A percentile compares a stretch with the other conserved stretches of the same genome.
phyloP scores from a whole-genome alignment of 2,113 vertebrate genomes.

The Andinoacara biseriatus region DNA sequence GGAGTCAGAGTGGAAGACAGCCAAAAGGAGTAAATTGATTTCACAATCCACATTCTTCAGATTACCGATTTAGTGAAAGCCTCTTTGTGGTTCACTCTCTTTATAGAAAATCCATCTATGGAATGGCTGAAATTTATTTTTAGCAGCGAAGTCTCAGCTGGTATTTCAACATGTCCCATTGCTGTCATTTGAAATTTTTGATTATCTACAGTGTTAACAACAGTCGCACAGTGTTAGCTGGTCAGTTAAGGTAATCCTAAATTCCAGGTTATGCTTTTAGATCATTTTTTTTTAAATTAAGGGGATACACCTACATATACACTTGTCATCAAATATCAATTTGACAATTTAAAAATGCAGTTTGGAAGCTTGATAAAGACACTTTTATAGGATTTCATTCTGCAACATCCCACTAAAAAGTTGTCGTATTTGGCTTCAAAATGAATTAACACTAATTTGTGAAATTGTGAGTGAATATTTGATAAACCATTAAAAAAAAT shows the following conservation, averaged over 20 bases:
- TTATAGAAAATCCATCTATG: neutral
- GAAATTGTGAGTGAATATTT: neutral
- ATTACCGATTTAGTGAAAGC: neutral
- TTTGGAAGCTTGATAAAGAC: neutral
- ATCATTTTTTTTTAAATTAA: neutral
- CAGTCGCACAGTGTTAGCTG: neutral
- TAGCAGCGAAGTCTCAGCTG: neutral
- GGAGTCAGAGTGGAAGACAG: neutral
- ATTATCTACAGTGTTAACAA: neutral
- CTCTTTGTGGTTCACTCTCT: neutral
- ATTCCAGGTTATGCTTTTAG: neutral
- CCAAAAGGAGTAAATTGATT: neutral
- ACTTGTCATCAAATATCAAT: neutral
- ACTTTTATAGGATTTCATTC: neutral
- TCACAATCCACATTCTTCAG: neutral
- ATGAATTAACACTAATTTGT: neutral
- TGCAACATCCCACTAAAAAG: neutral
- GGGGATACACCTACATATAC: neutral
- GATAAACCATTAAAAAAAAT: neutral
- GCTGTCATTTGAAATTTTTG: neutral
- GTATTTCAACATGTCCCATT: neutral
- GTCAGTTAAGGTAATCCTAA: neutral
- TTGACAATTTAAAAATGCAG: neutral
- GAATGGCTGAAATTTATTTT: rapidly evolving
- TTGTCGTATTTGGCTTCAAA: neutral